Base-by-base conservation (phyloP, 2,797 vertebrate species). In the Cygnus olor region DNA sequence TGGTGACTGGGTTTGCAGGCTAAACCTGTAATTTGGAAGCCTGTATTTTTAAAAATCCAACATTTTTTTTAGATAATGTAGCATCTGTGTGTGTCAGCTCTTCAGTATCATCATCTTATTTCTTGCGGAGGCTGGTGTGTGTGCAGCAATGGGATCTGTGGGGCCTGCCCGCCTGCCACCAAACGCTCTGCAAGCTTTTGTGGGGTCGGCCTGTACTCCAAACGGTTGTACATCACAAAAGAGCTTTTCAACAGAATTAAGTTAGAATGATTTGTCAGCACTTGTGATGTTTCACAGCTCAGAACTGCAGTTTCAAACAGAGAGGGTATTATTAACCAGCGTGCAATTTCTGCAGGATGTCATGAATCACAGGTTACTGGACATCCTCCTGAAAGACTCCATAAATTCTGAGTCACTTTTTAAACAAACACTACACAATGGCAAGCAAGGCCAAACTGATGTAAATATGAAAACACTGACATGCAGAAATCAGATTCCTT, bases 351-450 rank as follows among this genome's bases (percentile, higher is more conserved):
- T 96, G 72, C 92, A 95, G 95, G 92, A 95, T 92, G 69, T 91
- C 84, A 77, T 96, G 94, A 94, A 95, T 96, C 94, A 96, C 70
- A 82, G 28, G 72, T 87, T 94, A 63, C 0, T 44, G 58, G 78
- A 96, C 80, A 88, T 92, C 82, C 70, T 94, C 42, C 69, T 84
- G 79, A 88, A 90, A 94, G 69, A 73, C 64, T 92, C 71, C 36
- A 74, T 91, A 91, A 92, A 95, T 95, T 95, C 85, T 85, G 89
- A 96, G 73, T 96, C 54, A 77, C 66, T 95, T 95, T 85, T 78
- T 76, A 94, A 96, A 87, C 42, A 95, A 96, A 94, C 83, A 78
- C 30, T 32, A 72, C 51, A 87, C 90, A 93, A 92, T 83, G 63
- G 87, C 51, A 89, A 88, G 45, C 70, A 88, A 89, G 58, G 83